Base-by-base conservation (phyloP, 2,113 vertebrate genomes). In the Dissostichus mawsoni region DNA sequence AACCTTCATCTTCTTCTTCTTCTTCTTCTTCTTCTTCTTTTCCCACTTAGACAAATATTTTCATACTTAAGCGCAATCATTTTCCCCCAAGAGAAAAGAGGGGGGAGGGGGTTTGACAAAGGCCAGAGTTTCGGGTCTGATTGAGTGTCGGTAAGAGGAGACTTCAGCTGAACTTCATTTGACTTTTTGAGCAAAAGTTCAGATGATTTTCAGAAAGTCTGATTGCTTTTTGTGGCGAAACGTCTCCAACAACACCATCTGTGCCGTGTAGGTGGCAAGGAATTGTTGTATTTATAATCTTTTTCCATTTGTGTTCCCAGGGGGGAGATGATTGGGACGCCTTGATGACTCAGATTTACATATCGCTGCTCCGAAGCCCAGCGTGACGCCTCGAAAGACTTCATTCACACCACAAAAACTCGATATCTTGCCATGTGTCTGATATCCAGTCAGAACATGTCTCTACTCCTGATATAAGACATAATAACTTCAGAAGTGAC, bases 181-280 rank as follows among this genome's bases (percentile, higher is more conserved):
- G 83, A 86, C 68, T 80, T 75, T 12, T 69, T 33, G 25, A 33
- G 45, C 62, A 69, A n/a, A 74, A 85, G 8, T 68, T 88, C 3
- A 18, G 52, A 48, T 8, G 53, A 53, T 56, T 63, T 64, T 11
- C 48, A 1, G 36, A 36, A 36, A 14, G 1, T 41, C 44, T 58
- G 72, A 84, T 80, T 69, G 36, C 55, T n/a, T 82, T 89, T 18
- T 2, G 55, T 50, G 23, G 58, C 52, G 69, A 11, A 61, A 85
- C 64, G 20, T 80, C 82, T 85, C 68, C 68, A 64, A 53, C 81
- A 89, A 91, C 86, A 90, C 92, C 92, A 90, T 88, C 87, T 93
- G 88, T 70, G 78, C 74, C 36, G 10, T 50, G 88, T 90, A 85
- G 86, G 92, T 82, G 90, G 88, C 73, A 74, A 36, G 51, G 64